Evolutionary conservation across 2,797 vertebrate genomes (phyloP), one percentile per base, ranked within the genome.

Genomic region (Chaenodraco wilsoni): DNA sequence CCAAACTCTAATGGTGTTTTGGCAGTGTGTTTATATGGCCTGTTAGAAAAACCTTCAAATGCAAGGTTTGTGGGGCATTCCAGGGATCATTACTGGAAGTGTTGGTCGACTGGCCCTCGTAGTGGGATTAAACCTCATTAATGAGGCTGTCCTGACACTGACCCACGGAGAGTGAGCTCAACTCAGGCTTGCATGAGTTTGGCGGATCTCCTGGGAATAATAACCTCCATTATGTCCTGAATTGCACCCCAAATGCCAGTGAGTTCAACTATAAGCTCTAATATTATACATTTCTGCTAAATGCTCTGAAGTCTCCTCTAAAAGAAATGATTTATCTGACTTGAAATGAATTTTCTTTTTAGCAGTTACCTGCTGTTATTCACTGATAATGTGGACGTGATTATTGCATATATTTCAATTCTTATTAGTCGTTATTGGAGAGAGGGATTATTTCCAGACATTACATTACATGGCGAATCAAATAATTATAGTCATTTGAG

Each of bases 1-100:
- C 80, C 87, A 88, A 83, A 78, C 49, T 12, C 78, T 91, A 88
- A 89, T 88, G 87, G 72, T 72, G 64, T 86, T 91, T 83, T 91
- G 89, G 91, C 90, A 83, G 82, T 69, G 9, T 1, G 55, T 82
- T 88, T 88, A 83, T 85, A 87, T 31, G 66, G 79, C 75, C 74
- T 84, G 77, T 82, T 84, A 83, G 69, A 85, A 85, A 84, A 77
- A 51, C 74, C 59, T 61, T 84, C 69, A 86, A 87, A 79, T 54
- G n/a, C 40, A 63, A 77, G 62, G 37, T 78, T 78, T 77, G 60
- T 66, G 33, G 46, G 52, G 43, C 0, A 21, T 79, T 89, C 80
- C 87, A 88, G 79, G 37, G 0, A 79, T 88, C 71, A 68, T 90
- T 87, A 87, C 63, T 81, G 55, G 79, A 92, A 82, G 86, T 87